Evolutionary conservation across 2,113 vertebrate genomes (phyloP), one percentile per base, ranked within the genome.

Genomic region (Pelobates fuscus): DNA sequence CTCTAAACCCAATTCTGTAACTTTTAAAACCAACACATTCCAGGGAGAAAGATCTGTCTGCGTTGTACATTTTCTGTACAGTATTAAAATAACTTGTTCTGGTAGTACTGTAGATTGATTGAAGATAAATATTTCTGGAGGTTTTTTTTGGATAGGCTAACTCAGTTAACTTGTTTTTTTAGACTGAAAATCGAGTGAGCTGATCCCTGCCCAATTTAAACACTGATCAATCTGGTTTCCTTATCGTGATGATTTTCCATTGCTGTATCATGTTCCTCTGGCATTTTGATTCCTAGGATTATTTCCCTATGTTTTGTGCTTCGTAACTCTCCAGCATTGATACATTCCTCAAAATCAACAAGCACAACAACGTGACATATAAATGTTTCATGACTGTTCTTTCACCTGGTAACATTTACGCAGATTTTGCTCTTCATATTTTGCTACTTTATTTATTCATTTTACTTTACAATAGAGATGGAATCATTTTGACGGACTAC

Each of bases 71-170:
- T 25, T 71, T 49, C 32, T 14, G 10, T 49, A 29, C 29, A 49
- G 27, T 71, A 71, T 32, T 52, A n/a, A 58, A 52, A 20, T 23
- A 15, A 15, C 17, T 58, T 5, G 32, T 23, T 30, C 54, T 25
- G 3, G 37, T 7, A 59, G 32, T 24, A n/a, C 23, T 20, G 55
- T 12, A 32, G 43, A 62, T 62, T 52, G 25, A 52, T 29, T 59
- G n/a, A 49, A 30, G 41, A 71, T 71, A 71, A 30, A 63, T 71
- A 17, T 52, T 62, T 71, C 70, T 63, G 32, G 43, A 52, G 59
- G 59, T 7, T 52, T 12, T 37, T 71, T 71, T 71, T 71, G 43
- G 58, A 63, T 30, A 17, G 43, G 43, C 27, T 62, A 14, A 26
- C 6, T 24, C 14, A 41, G 14, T 41, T 1, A 27, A 44, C 54